Base-by-base conservation (phyloP, 92 coral and sea anemone genomes). In the Porites divaricata region DNA sequence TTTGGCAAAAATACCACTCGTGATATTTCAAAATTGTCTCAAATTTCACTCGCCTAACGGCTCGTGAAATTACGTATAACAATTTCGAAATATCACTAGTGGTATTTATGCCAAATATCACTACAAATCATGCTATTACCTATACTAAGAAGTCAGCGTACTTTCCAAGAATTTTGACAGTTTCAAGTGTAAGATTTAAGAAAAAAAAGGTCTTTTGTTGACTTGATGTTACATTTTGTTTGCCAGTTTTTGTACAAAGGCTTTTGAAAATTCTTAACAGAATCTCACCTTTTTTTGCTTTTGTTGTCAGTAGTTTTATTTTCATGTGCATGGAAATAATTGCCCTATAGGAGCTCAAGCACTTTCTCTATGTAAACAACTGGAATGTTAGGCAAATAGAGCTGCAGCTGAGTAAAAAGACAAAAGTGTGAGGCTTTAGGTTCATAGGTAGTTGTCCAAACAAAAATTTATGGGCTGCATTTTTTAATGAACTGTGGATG, bases 301-400 rank as follows among this genome's bases (percentile, higher is more conserved):
- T 21, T 19, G 8, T 52, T 12, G 1, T 5, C 67, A 26, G 66
- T 52, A 16, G 70, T 57, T 24, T 19, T 75, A 48, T 75, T n/a
- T 57, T 16, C 51, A 75, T 1, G 22, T 56, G 9, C 62, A 20
- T 63, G 16, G 69, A 54, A 67, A 67, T 79, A 23, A 79, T 67
- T 20, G 15, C 35, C 58, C 65, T 21, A 48, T 15, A 22, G 72
- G 71, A 61, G 16, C 61, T 64, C 7, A 20, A 49, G 26, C 35
- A 20, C 23, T 62, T 71, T 61, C 9, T 62, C 70, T 82, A 58
- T 6, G 19, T 70, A 71, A 81, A 82, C 50, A 82, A 63, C 48
- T 80, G 76, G 70, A 45, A 65, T 45, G 12, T 80, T 69, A 69
- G 23, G 45, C 85, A 70, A 71, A 72, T 48, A 70, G 67, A 45